These are phyloP conservation scores for Scleropages formosus DNA, from an alignment of 2,797 vertebrate species.

Conservation along the genomic window DNA sequence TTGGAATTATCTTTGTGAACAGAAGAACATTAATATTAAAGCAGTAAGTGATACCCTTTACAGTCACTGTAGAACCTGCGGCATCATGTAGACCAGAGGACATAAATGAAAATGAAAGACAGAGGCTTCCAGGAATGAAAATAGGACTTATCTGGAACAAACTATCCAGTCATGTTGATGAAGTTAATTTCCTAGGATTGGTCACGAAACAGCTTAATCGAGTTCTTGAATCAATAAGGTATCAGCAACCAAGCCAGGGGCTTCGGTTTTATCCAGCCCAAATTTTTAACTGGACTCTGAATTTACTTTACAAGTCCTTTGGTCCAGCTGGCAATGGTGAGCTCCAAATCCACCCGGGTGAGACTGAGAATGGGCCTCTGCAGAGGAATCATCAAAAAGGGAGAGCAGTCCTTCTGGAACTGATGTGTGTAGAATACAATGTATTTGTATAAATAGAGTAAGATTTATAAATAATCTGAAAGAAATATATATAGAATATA, in stretches of 20 bases:
- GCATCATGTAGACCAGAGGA: conserved; percentile 25
- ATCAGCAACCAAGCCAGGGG: conserved; percentile 28
- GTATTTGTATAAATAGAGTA: too few species aligned
- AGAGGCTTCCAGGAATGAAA: conserved; percentile 34
- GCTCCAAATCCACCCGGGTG: background rate
- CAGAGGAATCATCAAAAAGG: too few species aligned
- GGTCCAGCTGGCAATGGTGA: too few species aligned
- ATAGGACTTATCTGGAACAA: conserved; percentile 38
- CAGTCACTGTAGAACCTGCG: conserved; percentile 11
- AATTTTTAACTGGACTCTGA: conserved; percentile 12
- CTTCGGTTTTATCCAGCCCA: background rate
- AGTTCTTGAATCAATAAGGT: conserved; percentile 38
- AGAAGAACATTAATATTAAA: background rate
- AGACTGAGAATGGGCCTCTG: background rate
- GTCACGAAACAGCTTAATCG: conserved; percentile 35
- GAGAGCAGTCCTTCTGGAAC: too few species aligned
- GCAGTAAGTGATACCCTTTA: conserved; percentile 3
- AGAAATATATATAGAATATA: too few species aligned
- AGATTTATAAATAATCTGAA: too few species aligned
- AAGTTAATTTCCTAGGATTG: conserved; percentile 39
- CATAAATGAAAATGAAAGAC: conserved; percentile 33
- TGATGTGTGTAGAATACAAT: too few species aligned
- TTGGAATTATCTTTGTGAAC: background rate
- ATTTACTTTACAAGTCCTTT: too few species aligned
- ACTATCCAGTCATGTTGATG: conserved; percentile 39